Conservation (phyloP, 2,888 invertebrate genomes). For the Peribatodes rhomboidaria region DNA sequence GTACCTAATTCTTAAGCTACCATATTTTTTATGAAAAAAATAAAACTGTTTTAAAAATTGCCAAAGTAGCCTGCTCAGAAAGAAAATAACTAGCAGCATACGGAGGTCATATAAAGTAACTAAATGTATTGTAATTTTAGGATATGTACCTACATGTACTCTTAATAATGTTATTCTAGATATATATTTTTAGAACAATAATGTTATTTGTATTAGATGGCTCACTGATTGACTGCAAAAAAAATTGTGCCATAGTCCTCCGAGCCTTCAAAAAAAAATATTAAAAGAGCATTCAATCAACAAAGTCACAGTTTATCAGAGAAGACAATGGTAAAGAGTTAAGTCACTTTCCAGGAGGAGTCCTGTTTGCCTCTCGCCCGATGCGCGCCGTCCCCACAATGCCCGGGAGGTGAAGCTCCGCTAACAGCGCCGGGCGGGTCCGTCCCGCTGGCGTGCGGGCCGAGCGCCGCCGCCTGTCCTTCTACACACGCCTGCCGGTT, state of each 20-base stretch:
- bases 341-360: conserved; percentile 68
- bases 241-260: too few species aligned
- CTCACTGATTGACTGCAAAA: too few species aligned
- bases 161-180: too few species aligned
- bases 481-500: conserved; percentile 94
- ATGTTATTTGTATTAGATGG: too few species aligned
- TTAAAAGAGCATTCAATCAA: background rate
- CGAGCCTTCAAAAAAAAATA: too few species aligned
- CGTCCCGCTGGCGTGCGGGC: conserved; percentile 89
- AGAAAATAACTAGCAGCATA: too few species aligned
- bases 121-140: too few species aligned
- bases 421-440: conserved; percentile 83
- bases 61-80: too few species aligned
- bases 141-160: too few species aligned
- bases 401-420: conserved; percentile 67
- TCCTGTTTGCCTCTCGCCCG: conserved; percentile 93
- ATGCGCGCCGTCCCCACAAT: conserved; percentile 88
- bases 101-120: too few species aligned
- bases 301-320: background rate
- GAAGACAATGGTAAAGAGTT: background rate
- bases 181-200: too few species aligned
- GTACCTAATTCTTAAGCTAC: background rate
- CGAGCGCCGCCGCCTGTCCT: conserved; percentile 92
- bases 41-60: too few species aligned
- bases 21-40: background rate